Evolutionary conservation across 2,113 vertebrate species (phyloP).

Genomic region (cat (Felis catus)): F.catus_Fca126_mat1.0 CM031424.1:89107501-89108000

Average conservation of each 20-base stretch:
- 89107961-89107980: not conserved
- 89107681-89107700: conserved; percentile 3
- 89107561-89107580: not conserved
- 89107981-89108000: not conserved
- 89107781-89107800: not conserved
- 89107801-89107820: not conserved
- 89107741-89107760: not conserved
- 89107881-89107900: not conserved
- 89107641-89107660: not conserved
- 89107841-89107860: not conserved
- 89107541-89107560: not conserved
- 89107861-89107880: not conserved
- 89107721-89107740: not conserved
- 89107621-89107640: not conserved
- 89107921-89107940: not conserved
- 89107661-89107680: conserved; percentile 40
- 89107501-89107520: not conserved
- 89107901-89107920: not conserved
- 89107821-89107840: not conserved
- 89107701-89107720: not conserved
- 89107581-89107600: not conserved
- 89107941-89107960: not conserved
- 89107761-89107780: not conserved
- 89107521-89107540: not conserved
- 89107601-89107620: not conserved